Evolutionary conservation across 2,113 vertebrate genomes (phyloP).

Genomic region (Turdus rufiventris): DNA sequence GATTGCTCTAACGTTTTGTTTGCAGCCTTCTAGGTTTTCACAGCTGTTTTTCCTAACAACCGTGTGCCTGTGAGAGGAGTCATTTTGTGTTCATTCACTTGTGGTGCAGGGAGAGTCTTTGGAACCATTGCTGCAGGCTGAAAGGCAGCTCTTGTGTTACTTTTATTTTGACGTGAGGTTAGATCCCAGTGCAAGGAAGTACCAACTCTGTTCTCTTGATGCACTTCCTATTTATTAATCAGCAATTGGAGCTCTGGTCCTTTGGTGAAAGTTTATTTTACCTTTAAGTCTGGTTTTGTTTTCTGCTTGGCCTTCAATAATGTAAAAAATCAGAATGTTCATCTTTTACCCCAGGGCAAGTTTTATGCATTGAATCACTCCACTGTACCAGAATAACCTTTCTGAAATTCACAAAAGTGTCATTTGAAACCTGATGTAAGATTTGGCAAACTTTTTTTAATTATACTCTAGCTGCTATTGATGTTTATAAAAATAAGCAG

Average conservation of each 20-base stretch:
- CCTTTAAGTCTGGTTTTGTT: not conserved
- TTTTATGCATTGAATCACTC: not conserved
- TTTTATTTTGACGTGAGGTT: not conserved
- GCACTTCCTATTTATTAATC: not conserved
- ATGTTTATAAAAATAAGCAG: not conserved
- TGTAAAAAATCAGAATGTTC: not conserved
- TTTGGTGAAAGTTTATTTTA: not conserved
- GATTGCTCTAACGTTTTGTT: slow-evolving; percentile 27
- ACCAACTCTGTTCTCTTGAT: not conserved
- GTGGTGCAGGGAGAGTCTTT: not conserved
- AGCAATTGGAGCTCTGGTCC: not conserved
- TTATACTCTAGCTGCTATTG: not conserved
- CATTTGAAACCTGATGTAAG: not conserved
- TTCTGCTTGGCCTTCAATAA: not conserved
- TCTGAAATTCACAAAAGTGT: not conserved
- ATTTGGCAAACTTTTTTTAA: not conserved
- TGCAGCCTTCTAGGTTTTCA: slow-evolving; percentile 55
- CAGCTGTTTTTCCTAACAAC: slow-evolving; percentile 52
- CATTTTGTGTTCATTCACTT: not conserved
- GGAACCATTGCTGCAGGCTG: not conserved
- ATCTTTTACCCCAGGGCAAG: not conserved
- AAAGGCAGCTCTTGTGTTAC: not conserved
- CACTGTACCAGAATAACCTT: not conserved
- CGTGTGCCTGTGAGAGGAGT: not conserved
- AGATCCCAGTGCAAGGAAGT: not conserved